These are phyloP conservation scores for Salarias fasciatus DNA, from an alignment of 2,797 vertebrate species.

Conservation along the genomic window DNA sequence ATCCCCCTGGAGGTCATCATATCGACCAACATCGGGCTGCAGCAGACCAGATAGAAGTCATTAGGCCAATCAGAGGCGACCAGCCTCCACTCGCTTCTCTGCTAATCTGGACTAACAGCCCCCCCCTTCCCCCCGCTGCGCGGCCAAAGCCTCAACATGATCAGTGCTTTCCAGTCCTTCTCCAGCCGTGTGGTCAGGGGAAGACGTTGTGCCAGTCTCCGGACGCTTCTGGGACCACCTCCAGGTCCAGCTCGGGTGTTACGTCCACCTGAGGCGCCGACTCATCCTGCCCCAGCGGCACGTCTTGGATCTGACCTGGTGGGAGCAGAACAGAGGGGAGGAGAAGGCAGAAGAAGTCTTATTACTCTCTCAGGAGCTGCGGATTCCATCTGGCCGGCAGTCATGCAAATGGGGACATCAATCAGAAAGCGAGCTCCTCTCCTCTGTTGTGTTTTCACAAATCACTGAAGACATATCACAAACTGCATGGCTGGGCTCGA, in stretches of 20 bases:
- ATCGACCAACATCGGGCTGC: conserved; percentile 43
- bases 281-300: conserved; percentile 80
- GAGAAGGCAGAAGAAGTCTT: conserved; percentile 4
- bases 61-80: conserved; percentile 51
- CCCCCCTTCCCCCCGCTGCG: too few species aligned
- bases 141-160: too few species aligned
- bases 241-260: conserved; percentile 87
- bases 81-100: conserved; percentile 37
- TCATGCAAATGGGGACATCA: conserved; percentile 37
- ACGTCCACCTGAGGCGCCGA: conserved; percentile 81
- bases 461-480: too few species aligned
- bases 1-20: conserved; percentile 47
- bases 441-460: too few species aligned
- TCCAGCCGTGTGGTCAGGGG: conserved; percentile 65
- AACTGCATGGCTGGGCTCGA: too few species aligned
- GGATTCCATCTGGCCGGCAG: conserved; percentile 22
- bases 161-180: conserved; percentile 7
- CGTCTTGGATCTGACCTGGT: conserved; percentile 78
- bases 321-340: background rate
- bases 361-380: background rate
- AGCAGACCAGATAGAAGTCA: conserved; percentile 49
- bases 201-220: conserved; percentile 95
- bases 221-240: conserved; percentile 89
- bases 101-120: conserved; percentile 43
- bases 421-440: conserved; percentile 28